Conservation (phyloP, 2,888 invertebrate species). For the Suillia variegata region DNA sequence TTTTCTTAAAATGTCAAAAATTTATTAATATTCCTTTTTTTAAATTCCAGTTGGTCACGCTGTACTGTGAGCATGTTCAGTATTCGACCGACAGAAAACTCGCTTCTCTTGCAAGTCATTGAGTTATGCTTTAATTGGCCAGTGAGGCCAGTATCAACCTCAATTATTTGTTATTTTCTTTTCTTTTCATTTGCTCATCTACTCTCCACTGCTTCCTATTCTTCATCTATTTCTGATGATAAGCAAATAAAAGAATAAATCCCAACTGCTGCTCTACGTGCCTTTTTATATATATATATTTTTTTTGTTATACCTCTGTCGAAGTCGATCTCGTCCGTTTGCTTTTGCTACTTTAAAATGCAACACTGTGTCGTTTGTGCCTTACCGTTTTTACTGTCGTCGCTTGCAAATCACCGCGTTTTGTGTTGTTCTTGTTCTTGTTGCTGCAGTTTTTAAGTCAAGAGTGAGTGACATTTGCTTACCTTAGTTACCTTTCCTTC, state of each 20-base stretch:
- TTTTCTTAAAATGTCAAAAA: no score
- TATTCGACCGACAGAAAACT: no score
- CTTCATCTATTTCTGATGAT: no score
- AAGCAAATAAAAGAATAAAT: constrained; percentile 12
- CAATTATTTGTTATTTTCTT: constrained; percentile 32
- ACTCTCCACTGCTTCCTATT: not conserved
- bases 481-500: constrained; percentile 13
- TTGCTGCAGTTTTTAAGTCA: not conserved
- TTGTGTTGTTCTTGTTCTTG: not conserved
- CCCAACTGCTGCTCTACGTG: not conserved
- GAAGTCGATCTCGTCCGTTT: not conserved
- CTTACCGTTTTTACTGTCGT: not conserved
- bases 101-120: no score
- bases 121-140: constrained; percentile 53
- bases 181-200: not conserved
- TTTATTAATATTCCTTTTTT: no score
- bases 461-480: constrained; percentile 17
- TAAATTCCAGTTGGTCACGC: no score
- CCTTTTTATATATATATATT: not conserved
- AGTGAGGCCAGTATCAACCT: constrained; percentile 46
- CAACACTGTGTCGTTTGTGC: constrained; percentile 22
- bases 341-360: constrained; percentile 42
- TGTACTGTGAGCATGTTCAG: no score
- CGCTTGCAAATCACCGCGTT: constrained; percentile 14
- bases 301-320: not conserved